Conservation (phyloP, 2,113 vertebrate species). For the Lophura nycthemera region DNA sequence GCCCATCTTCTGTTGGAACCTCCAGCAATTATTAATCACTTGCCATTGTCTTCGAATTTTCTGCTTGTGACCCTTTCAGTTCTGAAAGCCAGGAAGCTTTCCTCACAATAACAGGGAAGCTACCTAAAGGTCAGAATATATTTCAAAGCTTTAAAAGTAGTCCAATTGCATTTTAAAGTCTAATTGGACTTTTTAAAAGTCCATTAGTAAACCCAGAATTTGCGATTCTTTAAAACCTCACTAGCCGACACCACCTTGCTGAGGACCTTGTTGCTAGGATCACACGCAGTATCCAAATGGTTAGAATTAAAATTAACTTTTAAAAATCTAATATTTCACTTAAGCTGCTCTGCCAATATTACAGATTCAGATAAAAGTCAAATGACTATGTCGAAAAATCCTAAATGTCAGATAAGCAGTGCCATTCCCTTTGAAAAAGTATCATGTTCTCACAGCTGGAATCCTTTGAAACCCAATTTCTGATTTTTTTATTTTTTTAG, state of each 20-base stretch:
- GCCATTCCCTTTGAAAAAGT: constrained; percentile 48
- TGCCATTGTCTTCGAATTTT: constrained; percentile 41
- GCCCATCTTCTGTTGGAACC: not conserved
- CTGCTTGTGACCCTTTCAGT: constrained; percentile 13
- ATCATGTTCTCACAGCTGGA: constrained; percentile 1
- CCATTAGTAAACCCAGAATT: not conserved
- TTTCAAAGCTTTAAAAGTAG: constrained; percentile 14
- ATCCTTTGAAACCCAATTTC: constrained; percentile 16
- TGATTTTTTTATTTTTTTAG: not conserved
- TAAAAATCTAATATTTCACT: constrained; percentile 12
- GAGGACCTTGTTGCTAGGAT: not conserved
- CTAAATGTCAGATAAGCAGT: constrained; percentile 64
- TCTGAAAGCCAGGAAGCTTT: not conserved
- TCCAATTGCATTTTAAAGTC: not conserved
- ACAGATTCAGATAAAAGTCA: constrained; percentile 42
- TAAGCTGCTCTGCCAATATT: constrained; percentile 4
- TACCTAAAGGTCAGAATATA: not conserved
- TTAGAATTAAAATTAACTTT: constrained; percentile 26
- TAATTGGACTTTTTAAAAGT: not conserved
- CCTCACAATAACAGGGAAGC: not conserved
- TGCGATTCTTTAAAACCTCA: not conserved
- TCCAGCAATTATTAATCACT: constrained; percentile 48
- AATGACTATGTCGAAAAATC: constrained; percentile 19
- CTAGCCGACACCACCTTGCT: not conserved
- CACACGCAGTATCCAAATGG: not conserved